Evolutionary conservation across 1,140 invertebrate species (phyloP), one percentile per base, ranked within the genome.

Genomic region (Tigriopus japonicus): DNA sequence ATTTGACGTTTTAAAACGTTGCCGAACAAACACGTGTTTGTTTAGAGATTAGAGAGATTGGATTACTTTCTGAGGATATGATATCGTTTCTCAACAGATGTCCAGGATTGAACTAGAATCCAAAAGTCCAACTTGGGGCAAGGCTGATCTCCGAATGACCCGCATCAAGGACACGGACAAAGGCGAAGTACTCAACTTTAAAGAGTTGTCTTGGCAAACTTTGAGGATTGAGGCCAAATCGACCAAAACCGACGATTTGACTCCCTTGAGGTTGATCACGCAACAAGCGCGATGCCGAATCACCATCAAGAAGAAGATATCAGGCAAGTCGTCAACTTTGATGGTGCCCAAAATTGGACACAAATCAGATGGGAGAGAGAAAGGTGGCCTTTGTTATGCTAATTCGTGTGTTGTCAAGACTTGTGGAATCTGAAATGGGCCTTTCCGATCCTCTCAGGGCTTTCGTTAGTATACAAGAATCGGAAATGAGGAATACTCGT

Each of bases 181-280:
- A 65, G 87, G 87, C 35, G 86, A 95, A 67, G 75, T 97, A 62
- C 75, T 99, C 56, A 86, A 98, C 68, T 99, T 98, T 73, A 98
- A 98, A 78, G 91, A 96, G 74, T 73, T 98, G 52, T 85, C 90
- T 69, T 98, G 94, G 94, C 91, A 97, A 74, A 93, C 87, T 52
- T 80, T 94, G 28, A 77, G 89, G 65, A 86, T 98, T 70, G 92
- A 97, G 74, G 92, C 92, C 0, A 85, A 80, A 68, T 87, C 87
- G 54, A 84, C 82, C 41, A 55, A 65, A 52, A 84, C 85, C 67
- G 79, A 81, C 63, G 81, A 82, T 62, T 73, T 91, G 56, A 90
- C 91, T 1, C 94, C 95, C 0, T 74, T 99, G 15, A 75, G 92
- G 64, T 75, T 99, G 55, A 79, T 99, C 49, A 90, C 93, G 13